These are phyloP conservation scores for Drosophila carrolli DNA, from an alignment of 1,140 invertebrate species.

Conservation along the genomic window DNA sequence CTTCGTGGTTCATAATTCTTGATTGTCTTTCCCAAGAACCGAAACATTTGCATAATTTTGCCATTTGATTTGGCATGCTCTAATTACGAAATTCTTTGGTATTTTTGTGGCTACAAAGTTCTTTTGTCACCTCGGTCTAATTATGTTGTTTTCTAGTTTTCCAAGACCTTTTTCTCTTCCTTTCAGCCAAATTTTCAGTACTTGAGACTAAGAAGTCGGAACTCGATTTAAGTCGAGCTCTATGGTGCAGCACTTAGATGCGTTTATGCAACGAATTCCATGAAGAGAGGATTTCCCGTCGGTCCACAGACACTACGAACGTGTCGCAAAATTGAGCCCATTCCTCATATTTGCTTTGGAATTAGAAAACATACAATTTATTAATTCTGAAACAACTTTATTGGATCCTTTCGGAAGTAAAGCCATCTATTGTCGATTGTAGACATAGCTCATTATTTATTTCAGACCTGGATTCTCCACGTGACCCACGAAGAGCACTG, in stretches of 20 bases:
- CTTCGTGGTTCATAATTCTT: slow-evolving; percentile 6
- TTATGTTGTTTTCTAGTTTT: slow-evolving; percentile 39
- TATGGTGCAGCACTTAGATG: slow-evolving; percentile 79
- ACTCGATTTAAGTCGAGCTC: slow-evolving; percentile 6
- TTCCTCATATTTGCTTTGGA: no score
- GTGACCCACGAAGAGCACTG: slow-evolving; percentile 78
- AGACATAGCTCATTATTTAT: not conserved
- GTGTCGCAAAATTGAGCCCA: no score
- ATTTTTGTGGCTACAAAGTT: slow-evolving; percentile 38
- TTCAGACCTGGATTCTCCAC: slow-evolving; percentile 40
- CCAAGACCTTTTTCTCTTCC: not conserved
- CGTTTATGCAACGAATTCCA: slow-evolving; percentile 11
- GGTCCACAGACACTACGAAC: no score
- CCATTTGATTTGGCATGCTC: slow-evolving; percentile 43
- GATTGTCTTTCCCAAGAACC: not conserved
- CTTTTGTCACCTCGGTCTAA: slow-evolving; percentile 50
- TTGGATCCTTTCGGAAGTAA: not conserved
- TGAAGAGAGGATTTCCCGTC: no score
- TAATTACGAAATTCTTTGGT: slow-evolving; percentile 72
- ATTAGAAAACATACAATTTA: no score
- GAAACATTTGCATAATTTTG: slow-evolving; percentile 35
- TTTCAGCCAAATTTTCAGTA: slow-evolving; percentile 7
- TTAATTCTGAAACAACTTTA: no score
- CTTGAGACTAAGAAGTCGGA: not conserved
- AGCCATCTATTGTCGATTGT: not conserved